Conservation (phyloP, 2,888 invertebrate genomes). For the Willowsia nigromaculata region DNA sequence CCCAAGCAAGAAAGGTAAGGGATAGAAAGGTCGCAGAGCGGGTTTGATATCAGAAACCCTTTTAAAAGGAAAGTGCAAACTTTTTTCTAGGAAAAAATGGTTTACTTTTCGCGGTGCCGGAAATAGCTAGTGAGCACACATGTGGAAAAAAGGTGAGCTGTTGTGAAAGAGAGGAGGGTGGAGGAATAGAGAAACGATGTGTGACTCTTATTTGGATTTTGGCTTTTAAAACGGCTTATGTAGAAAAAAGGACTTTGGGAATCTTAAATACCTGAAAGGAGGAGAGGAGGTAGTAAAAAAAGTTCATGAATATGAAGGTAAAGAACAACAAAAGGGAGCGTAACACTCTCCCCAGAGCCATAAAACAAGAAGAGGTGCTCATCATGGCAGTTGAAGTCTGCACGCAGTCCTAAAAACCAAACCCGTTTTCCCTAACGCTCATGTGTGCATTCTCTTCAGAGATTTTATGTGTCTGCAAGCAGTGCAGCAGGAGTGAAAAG, state of each 20-base stretch:
- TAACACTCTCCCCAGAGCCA: background rate
- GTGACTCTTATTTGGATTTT: constrained; percentile 59
- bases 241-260: background rate
- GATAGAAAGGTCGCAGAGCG: constrained; percentile 10
- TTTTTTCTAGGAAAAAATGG: background rate
- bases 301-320: constrained; percentile 32
- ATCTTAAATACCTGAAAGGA: constrained; percentile 26
- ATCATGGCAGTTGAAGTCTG: constrained; percentile 18
- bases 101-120: background rate
- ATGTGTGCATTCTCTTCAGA: background rate
- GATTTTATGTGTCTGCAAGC: constrained; percentile 19
- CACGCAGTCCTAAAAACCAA: constrained; percentile 14
- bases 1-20: constrained; percentile 7
- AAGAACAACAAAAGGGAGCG: constrained; percentile 35
- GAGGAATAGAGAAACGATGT: background rate
- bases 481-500: background rate
- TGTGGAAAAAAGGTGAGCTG: background rate
- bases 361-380: constrained; percentile 22
- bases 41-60: constrained; percentile 2
- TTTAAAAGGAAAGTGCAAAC: background rate
- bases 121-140: background rate
- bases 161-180: background rate
- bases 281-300: constrained; percentile 14
- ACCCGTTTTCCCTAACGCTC: background rate
- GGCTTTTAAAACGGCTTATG: constrained; percentile 29